Evolutionary conservation across 2,797 vertebrate species (phyloP).

Genomic region (Nothura maculosa): DNA sequence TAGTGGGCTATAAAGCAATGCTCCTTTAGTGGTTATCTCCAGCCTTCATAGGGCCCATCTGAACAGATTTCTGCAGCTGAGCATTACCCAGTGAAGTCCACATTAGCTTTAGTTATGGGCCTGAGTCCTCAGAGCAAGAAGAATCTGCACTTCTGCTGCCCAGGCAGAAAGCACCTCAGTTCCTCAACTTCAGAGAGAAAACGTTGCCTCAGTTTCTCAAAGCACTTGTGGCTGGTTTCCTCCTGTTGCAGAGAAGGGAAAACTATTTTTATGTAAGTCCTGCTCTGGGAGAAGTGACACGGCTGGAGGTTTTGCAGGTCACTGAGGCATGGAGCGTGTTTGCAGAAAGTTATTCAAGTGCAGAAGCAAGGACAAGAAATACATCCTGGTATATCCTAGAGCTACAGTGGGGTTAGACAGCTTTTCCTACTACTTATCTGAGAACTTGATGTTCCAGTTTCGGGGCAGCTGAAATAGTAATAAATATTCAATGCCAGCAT

Average conservation of each 20-base stretch:
- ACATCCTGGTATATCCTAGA: neutral
- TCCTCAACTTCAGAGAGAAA: too few species aligned
- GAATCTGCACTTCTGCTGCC: neutral
- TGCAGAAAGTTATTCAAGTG: neutral
- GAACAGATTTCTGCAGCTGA: neutral
- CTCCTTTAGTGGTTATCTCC: too few species aligned
- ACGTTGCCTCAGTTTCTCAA: neutral
- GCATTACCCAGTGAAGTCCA: neutral
- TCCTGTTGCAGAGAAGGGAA: neutral
- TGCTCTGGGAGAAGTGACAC: neutral
- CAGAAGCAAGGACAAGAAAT: neutral
- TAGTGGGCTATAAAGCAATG: too few species aligned
- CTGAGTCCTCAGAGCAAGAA: neutral
- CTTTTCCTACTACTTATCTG: constrained; percentile 22
- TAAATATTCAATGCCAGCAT: neutral
- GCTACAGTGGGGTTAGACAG: constrained; percentile 7
- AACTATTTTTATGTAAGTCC: neutral
- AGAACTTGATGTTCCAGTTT: neutral
- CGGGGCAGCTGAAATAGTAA: constrained; percentile 31
- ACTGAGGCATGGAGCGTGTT: neutral
- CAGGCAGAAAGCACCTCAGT: neutral
- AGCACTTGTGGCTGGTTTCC: neutral
- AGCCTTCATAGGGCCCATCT: too few species aligned
- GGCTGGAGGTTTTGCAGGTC: neutral
- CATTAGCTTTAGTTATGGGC: neutral